These are phyloP conservation scores for Actinemys pallida DNA, from an alignment of 2,113 vertebrate genomes.

Conservation along the genomic window DNA sequence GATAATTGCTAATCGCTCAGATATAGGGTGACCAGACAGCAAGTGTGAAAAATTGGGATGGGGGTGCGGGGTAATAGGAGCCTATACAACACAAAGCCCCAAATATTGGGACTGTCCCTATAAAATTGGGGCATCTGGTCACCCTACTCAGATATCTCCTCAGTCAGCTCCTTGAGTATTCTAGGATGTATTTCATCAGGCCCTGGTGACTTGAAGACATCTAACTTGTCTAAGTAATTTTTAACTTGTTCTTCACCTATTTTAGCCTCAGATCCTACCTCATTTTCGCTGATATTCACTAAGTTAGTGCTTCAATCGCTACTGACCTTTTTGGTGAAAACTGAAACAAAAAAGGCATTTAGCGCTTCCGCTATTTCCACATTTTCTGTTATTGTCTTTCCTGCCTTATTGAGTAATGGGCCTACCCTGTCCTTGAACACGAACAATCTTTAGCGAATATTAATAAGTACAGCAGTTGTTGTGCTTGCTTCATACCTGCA, in stretches of 20 bases:
- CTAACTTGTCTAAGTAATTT: not conserved
- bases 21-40: not conserved
- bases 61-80: too few relatives aligned
- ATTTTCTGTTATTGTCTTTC: not conserved
- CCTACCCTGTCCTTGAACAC: not conserved
- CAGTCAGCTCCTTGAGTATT: not conserved
- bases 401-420: not conserved
- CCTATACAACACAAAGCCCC: too few relatives aligned
- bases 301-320: not conserved
- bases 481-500: conserved; percentile 80
- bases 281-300: not conserved
- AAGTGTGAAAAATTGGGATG: too few relatives aligned
- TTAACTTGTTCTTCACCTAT: not conserved
- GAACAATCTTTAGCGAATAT: not conserved
- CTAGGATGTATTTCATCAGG: not conserved
- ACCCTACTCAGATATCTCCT: not conserved
- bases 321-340: not conserved
- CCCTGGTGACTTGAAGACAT: not conserved
- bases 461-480: not conserved
- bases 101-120: too few relatives aligned
- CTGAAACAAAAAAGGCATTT: not conserved
- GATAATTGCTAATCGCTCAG: not conserved
- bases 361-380: not conserved
- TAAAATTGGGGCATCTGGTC: too few relatives aligned
- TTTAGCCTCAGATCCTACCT: not conserved